These are phyloP conservation scores for Drosophila bocki DNA, from an alignment of 1,140 invertebrate species.

Conservation along the genomic window DNA sequence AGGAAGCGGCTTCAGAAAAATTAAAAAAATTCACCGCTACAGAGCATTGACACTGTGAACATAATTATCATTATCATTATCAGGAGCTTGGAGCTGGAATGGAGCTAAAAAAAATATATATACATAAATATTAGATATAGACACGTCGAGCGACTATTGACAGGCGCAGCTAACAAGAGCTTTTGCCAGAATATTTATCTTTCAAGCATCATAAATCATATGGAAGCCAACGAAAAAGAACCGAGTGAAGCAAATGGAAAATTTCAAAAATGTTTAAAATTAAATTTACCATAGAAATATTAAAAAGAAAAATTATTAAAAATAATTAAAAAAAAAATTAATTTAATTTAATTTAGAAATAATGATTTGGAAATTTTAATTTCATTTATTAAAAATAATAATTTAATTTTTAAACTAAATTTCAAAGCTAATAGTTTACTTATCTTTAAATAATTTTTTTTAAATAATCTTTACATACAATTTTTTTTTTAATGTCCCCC, in stretches of 20 bases:
- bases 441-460: not conserved
- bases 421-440: not conserved
- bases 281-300: not conserved
- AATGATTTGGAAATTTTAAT: not conserved
- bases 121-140: constrained; percentile 21
- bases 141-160: constrained; percentile 67
- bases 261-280: not conserved
- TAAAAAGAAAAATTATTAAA: no score
- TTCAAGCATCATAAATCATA: constrained; percentile 83
- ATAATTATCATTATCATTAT: constrained; percentile 47
- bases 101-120: not conserved
- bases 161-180: constrained; percentile 72
- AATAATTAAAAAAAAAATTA: not conserved
- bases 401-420: no score
- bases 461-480: not conserved
- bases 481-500: not conserved
- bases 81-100: constrained; percentile 6
- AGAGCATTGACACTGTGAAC: constrained; percentile 74
- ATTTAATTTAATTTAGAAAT: not conserved
- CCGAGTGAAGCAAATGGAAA: constrained; percentile 9
- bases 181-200: constrained; percentile 73
- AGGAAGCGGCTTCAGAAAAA: constrained; percentile 17
- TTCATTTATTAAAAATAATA: no score
- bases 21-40: constrained; percentile 72
- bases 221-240: constrained; percentile 30